Conservation (phyloP, 2,888 invertebrate genomes). For the Napeogenes sylphis region DNA sequence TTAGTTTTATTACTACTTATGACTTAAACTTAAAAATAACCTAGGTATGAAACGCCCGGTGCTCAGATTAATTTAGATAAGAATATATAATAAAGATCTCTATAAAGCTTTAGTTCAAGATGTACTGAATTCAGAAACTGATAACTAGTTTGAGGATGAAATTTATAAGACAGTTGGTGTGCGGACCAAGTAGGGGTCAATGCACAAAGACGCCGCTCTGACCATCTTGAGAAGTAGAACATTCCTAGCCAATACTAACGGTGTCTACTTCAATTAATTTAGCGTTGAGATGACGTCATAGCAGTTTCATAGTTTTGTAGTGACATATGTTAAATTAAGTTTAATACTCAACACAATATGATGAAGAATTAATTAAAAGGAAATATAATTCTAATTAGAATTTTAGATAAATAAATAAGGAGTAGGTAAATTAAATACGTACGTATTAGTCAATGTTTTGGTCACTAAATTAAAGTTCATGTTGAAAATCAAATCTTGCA, state of each 20-base stretch:
- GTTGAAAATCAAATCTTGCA: too few relatives aligned
- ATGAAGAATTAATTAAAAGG: too few relatives aligned
- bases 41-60: slow-evolving; percentile 1
- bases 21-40: slow-evolving; percentile 10
- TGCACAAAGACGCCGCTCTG: slow-evolving; percentile 66
- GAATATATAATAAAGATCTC: not conserved
- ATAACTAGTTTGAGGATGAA: slow-evolving; percentile 34
- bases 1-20: slow-evolving; percentile 32
- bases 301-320: not conserved
- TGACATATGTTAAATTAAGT: too few relatives aligned
- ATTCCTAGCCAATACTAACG: slow-evolving; percentile 48
- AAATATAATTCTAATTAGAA: too few relatives aligned
- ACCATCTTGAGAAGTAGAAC: slow-evolving; percentile 38
- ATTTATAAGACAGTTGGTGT: slow-evolving; percentile 55
- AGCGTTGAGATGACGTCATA: slow-evolving; percentile 14
- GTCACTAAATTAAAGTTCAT: too few relatives aligned
- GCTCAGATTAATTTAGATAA: not conserved
- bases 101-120: not conserved
- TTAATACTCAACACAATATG: too few relatives aligned
- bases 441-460: too few relatives aligned
- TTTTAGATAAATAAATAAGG: too few relatives aligned
- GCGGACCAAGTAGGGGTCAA: slow-evolving; percentile 67
- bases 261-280: slow-evolving; percentile 55
- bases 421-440: too few relatives aligned
- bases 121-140: slow-evolving; percentile 13